Conservation (phyloP, 2,113 vertebrate genomes). For the Ramphastos sulfuratus region DNA sequence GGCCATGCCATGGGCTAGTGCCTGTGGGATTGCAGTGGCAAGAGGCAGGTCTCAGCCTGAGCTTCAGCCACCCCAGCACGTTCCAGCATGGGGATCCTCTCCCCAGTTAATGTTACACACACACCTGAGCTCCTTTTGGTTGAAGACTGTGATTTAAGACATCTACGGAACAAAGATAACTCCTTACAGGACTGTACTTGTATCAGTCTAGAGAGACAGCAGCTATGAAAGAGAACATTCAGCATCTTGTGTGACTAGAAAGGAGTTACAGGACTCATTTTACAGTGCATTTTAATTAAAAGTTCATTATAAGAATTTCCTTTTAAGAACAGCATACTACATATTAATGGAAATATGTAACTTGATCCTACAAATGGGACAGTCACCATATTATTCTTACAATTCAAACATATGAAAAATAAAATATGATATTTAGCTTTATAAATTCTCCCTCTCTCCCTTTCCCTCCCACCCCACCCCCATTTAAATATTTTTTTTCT, state of each 20-base stretch:
- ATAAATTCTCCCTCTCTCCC: conserved; percentile 58
- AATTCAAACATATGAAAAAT: conserved; percentile 81
- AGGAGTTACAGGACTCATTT: conserved; percentile 47
- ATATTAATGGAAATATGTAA: conserved; percentile 70
- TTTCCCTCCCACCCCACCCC: conserved; percentile 37
- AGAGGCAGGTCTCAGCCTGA: neutral
- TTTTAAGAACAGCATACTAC: conserved; percentile 67
- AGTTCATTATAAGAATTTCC: conserved; percentile 59
- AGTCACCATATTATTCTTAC: conserved; percentile 66
- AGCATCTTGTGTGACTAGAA: neutral
- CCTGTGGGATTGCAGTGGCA: rapidly evolving
- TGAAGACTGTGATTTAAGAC: neutral
- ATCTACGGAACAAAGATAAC: neutral
- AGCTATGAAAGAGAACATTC: neutral
- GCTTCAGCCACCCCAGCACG: neutral
- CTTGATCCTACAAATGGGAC: conserved; percentile 73
- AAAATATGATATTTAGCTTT: conserved; percentile 80
- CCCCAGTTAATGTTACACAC: neutral
- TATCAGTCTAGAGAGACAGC: neutral
- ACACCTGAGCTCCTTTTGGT: neutral
- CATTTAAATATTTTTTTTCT: conserved; percentile 27
- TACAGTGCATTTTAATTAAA: conserved; percentile 77
- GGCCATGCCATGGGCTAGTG: neutral
- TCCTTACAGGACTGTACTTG: neutral
- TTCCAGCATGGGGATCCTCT: rapidly evolving